phyloP scores from a whole-genome alignment of 2,797 vertebrate species.

The Tapera naevia region DNA sequence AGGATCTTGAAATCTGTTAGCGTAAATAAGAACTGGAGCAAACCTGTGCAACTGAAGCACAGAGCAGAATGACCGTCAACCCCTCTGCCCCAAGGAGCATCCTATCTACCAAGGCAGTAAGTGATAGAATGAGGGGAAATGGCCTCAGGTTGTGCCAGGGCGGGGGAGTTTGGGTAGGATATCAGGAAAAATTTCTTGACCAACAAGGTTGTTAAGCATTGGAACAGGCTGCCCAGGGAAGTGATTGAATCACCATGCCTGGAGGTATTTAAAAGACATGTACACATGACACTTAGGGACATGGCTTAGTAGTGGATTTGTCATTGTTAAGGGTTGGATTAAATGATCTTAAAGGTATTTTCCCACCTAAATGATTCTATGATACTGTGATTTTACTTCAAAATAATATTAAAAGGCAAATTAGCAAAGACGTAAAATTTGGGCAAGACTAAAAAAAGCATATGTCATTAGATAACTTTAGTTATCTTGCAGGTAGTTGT shows the following conservation, averaged over 20 bases:
- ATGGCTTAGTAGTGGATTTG: neutral
- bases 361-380: neutral
- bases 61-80: neutral
- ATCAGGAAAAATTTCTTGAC: neutral
- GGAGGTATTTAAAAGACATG: neutral
- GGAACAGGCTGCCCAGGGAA: neutral
- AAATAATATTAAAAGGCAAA: neutral
- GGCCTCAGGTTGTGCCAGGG: neutral
- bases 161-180: neutral
- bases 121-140: neutral
- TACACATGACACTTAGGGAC: neutral
- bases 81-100: neutral
- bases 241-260: neutral
- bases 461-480: neutral
- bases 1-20: neutral
- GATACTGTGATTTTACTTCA: neutral
- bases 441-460: neutral
- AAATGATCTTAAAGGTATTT: neutral
- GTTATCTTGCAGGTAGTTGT: neutral
- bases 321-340: neutral
- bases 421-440: neutral
- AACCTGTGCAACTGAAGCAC: neutral
- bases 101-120: neutral
- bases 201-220: neutral
- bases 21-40: neutral